Base-by-base conservation (phyloP, 2,113 vertebrate species). In the Mesembrinibis cayennensis region DNA sequence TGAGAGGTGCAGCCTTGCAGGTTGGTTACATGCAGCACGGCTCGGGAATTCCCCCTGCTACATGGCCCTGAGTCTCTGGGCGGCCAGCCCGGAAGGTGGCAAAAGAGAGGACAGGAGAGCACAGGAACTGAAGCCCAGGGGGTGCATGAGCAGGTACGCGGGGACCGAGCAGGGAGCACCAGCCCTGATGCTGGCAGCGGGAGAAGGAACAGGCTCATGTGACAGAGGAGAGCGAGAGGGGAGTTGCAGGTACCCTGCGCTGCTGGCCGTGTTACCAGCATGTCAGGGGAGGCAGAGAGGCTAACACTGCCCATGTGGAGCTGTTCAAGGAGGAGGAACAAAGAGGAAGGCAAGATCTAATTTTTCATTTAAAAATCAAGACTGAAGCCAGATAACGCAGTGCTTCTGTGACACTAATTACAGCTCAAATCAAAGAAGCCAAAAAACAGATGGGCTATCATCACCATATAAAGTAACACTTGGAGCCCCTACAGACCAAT, bases 21-120 rank as follows among this genome's bases (percentile, higher is more conserved):
- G 7, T 2, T 17, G 32, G 32, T 16, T 81, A 21, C 72, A 17
- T 4, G 44, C 30, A 27, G 23, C 0, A 14, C 0, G 0, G 59
- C 29, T 58, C 7, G 1, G 36, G 20, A 74, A 55, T 4, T 9
- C 3, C 25, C 13, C 2, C 14, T 10, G 7, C 38, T n/a, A 3
- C 2, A 1, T 9, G 38, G 15, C 29, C 16, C 18, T 7, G 32
- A 27, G 36, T 16, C 11, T 10, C 29, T 4, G 8, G 3, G 34
- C 10, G 9, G 55, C 21, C 73, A 44, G 45, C 21, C 5, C 17
- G 3, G 25, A 65, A 62, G 23, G 50, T 13, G 45, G 5, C 26
- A 44, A 32, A 86, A 20, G 36, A 45, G 27, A n/a, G 26, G 16
- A 6, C 3, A 36, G 53, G 26, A 15, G 7, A 44, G 49, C 11